Percentiles rank a stretch among this genome's conserved stretches.
Conservation (phyloP, 2,113 vertebrate species). For the Callorhinus ursinus region DNA sequence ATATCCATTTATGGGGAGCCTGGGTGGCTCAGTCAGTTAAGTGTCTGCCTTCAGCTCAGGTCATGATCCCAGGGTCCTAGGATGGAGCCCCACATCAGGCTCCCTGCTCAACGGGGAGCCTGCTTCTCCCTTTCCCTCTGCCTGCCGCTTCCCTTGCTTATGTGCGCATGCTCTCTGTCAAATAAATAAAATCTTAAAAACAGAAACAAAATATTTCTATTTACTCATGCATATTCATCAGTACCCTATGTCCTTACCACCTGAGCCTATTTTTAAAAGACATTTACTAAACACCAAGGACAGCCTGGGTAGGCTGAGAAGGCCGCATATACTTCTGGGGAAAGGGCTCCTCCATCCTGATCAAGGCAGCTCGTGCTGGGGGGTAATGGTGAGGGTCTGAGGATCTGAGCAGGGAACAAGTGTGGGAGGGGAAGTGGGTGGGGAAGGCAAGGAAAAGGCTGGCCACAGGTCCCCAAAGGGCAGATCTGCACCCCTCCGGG, state of each 20-base stretch:
- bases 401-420: not conserved
- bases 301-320: not conserved
- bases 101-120: too few species aligned
- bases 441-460: not conserved
- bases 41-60: not conserved
- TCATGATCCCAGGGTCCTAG: not conserved
- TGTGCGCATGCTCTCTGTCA: too few species aligned
- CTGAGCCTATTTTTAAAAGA: not conserved
- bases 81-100: too few species aligned
- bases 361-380: not conserved
- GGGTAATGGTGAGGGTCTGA: not conserved
- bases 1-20: not conserved
- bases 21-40: not conserved
- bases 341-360: not conserved
- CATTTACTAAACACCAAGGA: not conserved
- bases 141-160: too few species aligned
- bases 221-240: not conserved
- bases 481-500: not conserved
- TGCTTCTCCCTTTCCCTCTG: too few species aligned
- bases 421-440: not conserved
- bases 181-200: too few species aligned
- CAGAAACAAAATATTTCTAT: too few species aligned
- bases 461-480: not conserved
- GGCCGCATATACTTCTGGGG: not conserved
- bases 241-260: not conserved